Conservation (phyloP, 2,888 invertebrate genomes). For the Drosophila emarginata region DNA sequence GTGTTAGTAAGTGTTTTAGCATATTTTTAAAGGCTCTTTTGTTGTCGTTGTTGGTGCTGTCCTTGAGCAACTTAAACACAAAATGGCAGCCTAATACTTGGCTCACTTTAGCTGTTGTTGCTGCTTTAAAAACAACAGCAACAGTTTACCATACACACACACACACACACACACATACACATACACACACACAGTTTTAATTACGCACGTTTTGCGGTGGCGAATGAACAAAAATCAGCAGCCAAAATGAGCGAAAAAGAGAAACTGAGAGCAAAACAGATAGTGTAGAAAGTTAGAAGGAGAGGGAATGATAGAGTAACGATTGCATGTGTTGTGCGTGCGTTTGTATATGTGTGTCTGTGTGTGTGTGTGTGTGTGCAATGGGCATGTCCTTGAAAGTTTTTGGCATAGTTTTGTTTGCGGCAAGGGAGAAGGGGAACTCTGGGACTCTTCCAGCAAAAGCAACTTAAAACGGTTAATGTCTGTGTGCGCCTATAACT, state of each 20-base stretch:
- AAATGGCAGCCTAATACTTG: conserved; percentile 17
- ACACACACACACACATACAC: conserved; percentile 27
- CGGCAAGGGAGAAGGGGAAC: not conserved
- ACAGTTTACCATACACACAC: conserved; percentile 14
- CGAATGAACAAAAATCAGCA: conserved; percentile 56
- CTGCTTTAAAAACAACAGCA: conserved; percentile 14
- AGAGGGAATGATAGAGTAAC: conserved; percentile 7
- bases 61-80: conserved; percentile 64
- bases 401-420: conserved; percentile 81
- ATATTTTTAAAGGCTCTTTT: conserved; percentile 21
- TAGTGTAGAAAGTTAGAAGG: conserved; percentile 12
- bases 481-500: conserved; percentile 37
- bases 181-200: conserved; percentile 57
- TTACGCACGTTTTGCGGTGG: conserved; percentile 75
- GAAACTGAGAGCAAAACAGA: not conserved
- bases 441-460: conserved; percentile 10
- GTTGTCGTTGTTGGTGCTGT: conserved; percentile 36
- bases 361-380: conserved; percentile 47
- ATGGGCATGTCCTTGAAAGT: conserved; percentile 82
- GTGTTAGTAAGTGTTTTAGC: conserved; percentile 11
- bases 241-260: not conserved
- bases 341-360: conserved; percentile 37
- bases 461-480: conserved; percentile 56
- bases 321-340: not conserved
- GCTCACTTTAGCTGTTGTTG: not conserved